A percentile compares a stretch with the other conserved stretches of the same genome.
These are phyloP conservation scores for Ibidorhyncha struthersii DNA, from an alignment of 2,113 vertebrate species.

Conservation along the genomic window DNA sequence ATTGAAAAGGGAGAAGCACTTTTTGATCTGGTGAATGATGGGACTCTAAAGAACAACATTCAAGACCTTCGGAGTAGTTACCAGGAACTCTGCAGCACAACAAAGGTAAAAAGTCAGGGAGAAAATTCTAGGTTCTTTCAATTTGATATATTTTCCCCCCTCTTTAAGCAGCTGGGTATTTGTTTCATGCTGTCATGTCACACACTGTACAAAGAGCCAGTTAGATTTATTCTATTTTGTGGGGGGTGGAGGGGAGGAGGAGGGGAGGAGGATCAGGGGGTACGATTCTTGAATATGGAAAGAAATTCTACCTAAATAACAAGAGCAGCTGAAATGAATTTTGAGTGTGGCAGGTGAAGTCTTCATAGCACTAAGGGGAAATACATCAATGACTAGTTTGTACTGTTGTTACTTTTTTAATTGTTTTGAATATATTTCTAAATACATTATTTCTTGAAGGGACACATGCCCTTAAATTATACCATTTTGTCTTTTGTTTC, in stretches of 20 bases:
- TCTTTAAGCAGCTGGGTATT: neutral
- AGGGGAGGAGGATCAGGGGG: no score
- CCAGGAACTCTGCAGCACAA: slow-evolving; percentile 79
- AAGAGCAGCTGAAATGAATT: neutral
- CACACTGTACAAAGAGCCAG: neutral
- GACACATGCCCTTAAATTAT: neutral
- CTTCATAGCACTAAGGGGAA: neutral
- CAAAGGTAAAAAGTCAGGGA: slow-evolving; percentile 75
- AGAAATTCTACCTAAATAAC: neutral
- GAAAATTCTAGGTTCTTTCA: neutral
- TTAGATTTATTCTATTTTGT: neutral
- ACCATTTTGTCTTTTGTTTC: neutral
- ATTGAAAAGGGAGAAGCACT: slow-evolving; percentile 90
- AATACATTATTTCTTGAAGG: neutral
- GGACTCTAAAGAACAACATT: slow-evolving; percentile 81
- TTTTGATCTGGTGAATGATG: slow-evolving; percentile 82
- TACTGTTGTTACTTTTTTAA: neutral
- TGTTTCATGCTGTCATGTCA: neutral
- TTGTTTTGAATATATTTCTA: neutral
- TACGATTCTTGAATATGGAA: neutral
- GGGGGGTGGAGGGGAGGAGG: rapidly evolving
- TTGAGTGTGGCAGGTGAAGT: neutral
- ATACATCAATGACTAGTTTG: neutral
- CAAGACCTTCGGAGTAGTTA: slow-evolving; percentile 84
- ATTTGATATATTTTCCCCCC: rapidly evolving